These are phyloP conservation scores for Spodoptera exigua DNA, from an alignment of 2,888 invertebrate genomes.

Conservation along the genomic window DNA sequence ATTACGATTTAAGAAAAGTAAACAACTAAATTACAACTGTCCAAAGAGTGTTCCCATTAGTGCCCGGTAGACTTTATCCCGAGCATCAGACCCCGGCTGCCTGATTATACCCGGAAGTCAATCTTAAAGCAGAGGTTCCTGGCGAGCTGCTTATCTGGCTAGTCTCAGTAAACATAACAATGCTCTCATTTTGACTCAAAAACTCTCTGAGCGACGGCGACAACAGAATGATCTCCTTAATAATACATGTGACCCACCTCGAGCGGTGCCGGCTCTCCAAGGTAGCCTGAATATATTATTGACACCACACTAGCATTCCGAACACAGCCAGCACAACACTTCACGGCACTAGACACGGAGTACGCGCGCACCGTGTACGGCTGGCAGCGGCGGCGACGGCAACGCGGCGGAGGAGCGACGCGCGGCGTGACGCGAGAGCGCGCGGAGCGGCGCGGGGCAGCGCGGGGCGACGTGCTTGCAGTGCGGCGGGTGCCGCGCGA, in stretches of 20 bases:
- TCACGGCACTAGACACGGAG: constrained; percentile 59
- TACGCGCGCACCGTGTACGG: constrained; percentile 31
- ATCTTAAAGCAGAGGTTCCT: no score
- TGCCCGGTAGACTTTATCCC: no score
- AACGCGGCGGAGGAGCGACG: neutral
- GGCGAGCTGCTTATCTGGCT: constrained; percentile 40
- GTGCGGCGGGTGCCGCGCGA: constrained; percentile 76
- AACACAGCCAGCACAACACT: constrained; percentile 65
- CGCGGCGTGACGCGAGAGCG: constrained; percentile 30
- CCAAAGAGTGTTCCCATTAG: no score
- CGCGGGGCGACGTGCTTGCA: constrained; percentile 32
- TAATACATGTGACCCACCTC: constrained; percentile 72
- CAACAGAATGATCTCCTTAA: constrained; percentile 57
- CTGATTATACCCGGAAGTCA: no score
- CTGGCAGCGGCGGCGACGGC: constrained; percentile 10
- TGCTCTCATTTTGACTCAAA: constrained; percentile 46
- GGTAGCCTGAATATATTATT: constrained; percentile 71
- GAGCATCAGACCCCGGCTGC: no score
- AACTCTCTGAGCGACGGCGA: constrained; percentile 53
- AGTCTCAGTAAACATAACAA: constrained; percentile 63
- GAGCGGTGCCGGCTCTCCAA: constrained; percentile 76
- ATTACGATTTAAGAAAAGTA: no score
- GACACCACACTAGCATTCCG: constrained; percentile 70
- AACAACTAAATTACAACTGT: no score
- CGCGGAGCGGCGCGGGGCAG: constrained; percentile 1